These are phyloP conservation scores for Empidonax alnorum DNA, from an alignment of 2,113 vertebrate genomes.

Conservation along the genomic window DNA sequence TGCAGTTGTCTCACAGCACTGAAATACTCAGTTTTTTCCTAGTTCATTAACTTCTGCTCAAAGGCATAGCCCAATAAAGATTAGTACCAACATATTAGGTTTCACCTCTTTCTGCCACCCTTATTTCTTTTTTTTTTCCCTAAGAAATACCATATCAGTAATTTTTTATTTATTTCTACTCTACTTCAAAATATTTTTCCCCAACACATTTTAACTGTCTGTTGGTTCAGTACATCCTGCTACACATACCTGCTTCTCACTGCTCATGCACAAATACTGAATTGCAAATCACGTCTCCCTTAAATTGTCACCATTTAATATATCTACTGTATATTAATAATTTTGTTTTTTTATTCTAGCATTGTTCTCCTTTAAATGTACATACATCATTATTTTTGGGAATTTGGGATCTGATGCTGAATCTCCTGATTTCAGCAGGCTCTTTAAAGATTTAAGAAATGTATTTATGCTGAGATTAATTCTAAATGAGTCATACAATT, in stretches of 20 bases:
- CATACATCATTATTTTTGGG: not conserved
- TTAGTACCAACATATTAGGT: not conserved
- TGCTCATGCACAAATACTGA: not conserved
- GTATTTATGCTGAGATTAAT: not conserved
- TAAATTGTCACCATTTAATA: not conserved
- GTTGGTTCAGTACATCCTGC: not conserved
- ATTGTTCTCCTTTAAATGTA: not conserved
- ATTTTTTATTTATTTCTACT: not conserved
- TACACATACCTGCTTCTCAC: not conserved
- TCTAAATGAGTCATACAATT: not conserved
- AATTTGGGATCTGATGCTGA: not conserved
- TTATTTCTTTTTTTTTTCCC: rapidly evolving
- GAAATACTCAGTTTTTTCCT: not conserved
- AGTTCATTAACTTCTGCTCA: constrained; percentile 26
- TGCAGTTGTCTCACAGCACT: not conserved
- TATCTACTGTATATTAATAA: not conserved
- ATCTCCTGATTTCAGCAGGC: not conserved
- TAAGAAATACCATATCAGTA: not conserved
- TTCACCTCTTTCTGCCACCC: not conserved
- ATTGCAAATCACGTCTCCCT: not conserved
- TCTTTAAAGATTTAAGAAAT: not conserved
- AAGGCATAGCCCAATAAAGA: not conserved
- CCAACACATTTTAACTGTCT: not conserved
- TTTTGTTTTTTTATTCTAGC: not conserved
- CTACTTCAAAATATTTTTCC: not conserved